phyloP scores from a whole-genome alignment of 2,888 invertebrate genomes.

The Leptinotarsa rubiginosa region DNA sequence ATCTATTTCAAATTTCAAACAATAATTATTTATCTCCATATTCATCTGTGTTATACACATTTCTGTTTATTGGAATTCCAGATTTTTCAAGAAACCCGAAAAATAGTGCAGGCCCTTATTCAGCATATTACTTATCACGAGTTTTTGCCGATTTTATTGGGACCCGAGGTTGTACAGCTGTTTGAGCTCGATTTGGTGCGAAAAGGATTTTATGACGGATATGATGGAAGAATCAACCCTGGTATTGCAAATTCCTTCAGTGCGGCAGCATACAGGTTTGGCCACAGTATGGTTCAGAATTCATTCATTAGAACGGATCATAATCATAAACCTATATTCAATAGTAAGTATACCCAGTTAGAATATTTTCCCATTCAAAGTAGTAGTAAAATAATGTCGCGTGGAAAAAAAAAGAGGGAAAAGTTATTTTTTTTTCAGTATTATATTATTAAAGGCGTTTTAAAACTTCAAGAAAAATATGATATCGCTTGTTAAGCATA shows the following conservation, averaged over 20 bases:
- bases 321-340: constrained; percentile 75
- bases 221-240: constrained; percentile 78
- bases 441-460: no score
- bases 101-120: constrained; percentile 83
- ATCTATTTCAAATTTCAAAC: no score
- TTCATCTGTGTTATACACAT: no score
- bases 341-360: constrained; percentile 74
- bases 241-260: constrained; percentile 83
- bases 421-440: no score
- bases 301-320: constrained; percentile 80
- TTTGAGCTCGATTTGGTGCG: constrained; percentile 79
- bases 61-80: neutral
- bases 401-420: no score
- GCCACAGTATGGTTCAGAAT: constrained; percentile 86
- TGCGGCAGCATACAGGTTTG: constrained; percentile 87
- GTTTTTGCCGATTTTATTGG: constrained; percentile 82
- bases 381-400: no score
- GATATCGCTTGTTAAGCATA: no score
- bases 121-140: constrained; percentile 89
- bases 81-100: constrained; percentile 84
- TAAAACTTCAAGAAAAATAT: no score
- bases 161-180: constrained; percentile 78
- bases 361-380: neutral
- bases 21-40: no score
- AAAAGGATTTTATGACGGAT: constrained; percentile 79